Conservation (phyloP, 2,797 vertebrate species). For the Hypotaenidia okinawae region DNA sequence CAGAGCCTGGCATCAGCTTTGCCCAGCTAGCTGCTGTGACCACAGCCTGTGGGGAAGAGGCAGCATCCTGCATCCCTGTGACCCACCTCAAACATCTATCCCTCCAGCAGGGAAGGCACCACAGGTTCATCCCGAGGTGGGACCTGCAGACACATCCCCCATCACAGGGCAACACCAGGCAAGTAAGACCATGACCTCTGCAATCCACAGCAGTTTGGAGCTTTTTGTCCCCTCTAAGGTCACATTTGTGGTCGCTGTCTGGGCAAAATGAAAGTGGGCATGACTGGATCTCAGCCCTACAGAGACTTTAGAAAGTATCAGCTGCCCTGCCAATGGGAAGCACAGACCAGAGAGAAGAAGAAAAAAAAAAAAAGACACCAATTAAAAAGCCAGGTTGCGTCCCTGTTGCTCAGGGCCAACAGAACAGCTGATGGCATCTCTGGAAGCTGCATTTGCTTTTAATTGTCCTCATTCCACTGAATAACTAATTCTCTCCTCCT, state of each 20-base stretch:
- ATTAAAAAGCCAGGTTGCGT: slow-evolving; percentile 1
- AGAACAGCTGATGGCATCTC: slow-evolving; percentile 26
- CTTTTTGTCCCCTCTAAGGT: background rate
- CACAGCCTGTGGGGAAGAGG: background rate
- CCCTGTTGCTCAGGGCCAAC: background rate
- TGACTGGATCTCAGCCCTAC: fast-evolving
- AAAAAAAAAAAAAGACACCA: background rate
- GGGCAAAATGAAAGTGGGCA: fast-evolving
- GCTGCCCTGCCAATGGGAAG: background rate
- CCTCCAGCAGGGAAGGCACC: background rate
- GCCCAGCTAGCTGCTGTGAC: background rate
- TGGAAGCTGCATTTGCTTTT: slow-evolving; percentile 48
- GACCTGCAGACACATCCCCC: fast-evolving
- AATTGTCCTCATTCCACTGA: slow-evolving; percentile 52
- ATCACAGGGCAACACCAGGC: background rate
- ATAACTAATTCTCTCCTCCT: slow-evolving; percentile 62
- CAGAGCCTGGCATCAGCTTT: background rate
- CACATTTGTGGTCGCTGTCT: background rate
- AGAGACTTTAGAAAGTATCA: background rate
- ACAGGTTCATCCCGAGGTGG: background rate
- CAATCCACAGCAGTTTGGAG: background rate
- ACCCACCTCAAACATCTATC: background rate
- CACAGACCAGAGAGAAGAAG: background rate
- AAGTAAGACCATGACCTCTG: background rate
- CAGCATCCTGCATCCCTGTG: background rate